A percentile compares a stretch with the other conserved stretches of the same genome.
Conservation (phyloP, 2,888 invertebrate species). For the Trisateles emortualis region DNA sequence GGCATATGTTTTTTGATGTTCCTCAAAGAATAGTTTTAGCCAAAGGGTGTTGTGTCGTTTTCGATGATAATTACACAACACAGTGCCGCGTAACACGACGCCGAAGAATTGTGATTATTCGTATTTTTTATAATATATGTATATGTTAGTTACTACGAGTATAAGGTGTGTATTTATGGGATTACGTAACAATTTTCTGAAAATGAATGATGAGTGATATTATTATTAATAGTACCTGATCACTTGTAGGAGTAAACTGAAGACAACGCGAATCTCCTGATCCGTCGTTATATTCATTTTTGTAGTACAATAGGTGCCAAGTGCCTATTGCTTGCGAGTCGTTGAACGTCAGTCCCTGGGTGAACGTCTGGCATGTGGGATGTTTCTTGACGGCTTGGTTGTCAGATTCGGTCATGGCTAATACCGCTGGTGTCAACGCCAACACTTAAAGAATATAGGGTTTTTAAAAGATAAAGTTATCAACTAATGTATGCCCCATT, state of each 20-base stretch:
- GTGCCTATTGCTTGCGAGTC: conserved; percentile 69
- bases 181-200: too few species aligned
- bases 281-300: conserved; percentile 62
- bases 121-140: too few species aligned
- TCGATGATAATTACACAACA: too few species aligned
- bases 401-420: conserved; percentile 48
- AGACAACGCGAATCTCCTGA: conserved; percentile 69
- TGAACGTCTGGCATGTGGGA: conserved; percentile 69
- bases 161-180: too few species aligned
- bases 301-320: conserved; percentile 71
- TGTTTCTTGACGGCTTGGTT: conserved; percentile 46
- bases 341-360: conserved; percentile 66
- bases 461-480: background rate
- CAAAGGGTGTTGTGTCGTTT: too few species aligned
- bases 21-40: too few species aligned
- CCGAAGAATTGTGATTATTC: too few species aligned
- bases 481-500: too few species aligned
- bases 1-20: too few species aligned
- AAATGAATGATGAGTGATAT: too few species aligned
- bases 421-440: conserved; percentile 25
- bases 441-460: conserved; percentile 27
- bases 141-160: background rate
- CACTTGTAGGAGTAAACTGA: conserved; percentile 60
- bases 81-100: too few species aligned
- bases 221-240: conserved; percentile 54